These are phyloP conservation scores for Drosophila virilis DNA, from an alignment of 1,140 invertebrate genomes.

Conservation along the genomic window DNA sequence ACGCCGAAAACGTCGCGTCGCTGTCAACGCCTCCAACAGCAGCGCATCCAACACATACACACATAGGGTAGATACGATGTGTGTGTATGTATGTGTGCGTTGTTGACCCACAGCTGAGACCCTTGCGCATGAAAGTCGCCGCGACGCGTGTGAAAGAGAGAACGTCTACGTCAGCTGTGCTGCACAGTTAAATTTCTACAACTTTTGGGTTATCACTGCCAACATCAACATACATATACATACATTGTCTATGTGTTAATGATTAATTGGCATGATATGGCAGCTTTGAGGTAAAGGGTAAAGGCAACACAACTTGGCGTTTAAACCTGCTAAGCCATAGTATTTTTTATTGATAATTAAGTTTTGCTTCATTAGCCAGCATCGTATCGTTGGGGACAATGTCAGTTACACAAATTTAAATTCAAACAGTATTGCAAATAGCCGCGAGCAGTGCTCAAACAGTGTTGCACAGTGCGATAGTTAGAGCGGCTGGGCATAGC, in stretches of 20 bases:
- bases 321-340: not conserved
- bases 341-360: too few species aligned
- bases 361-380: too few species aligned
- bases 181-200: constrained; percentile 19
- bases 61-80: not conserved
- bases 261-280: constrained; percentile 6
- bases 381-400: not conserved
- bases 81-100: not conserved
- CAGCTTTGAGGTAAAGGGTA: not conserved
- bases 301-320: not conserved
- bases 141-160: constrained; percentile 36
- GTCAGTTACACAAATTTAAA: not conserved
- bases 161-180: constrained; percentile 11
- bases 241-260: not conserved
- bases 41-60: constrained; percentile 8
- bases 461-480: not conserved
- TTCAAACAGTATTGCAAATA: constrained; percentile 3
- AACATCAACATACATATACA: not conserved
- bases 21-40: constrained; percentile 36
- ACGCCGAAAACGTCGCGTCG: constrained; percentile 42
- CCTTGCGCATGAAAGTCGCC: constrained; percentile 43
- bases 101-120: constrained; percentile 36
- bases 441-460: not conserved
- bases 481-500: not conserved
- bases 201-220: not conserved